These are phyloP conservation scores for Nemurella pictetii DNA, from an alignment of 2,888 invertebrate species.

Conservation along the genomic window DNA sequence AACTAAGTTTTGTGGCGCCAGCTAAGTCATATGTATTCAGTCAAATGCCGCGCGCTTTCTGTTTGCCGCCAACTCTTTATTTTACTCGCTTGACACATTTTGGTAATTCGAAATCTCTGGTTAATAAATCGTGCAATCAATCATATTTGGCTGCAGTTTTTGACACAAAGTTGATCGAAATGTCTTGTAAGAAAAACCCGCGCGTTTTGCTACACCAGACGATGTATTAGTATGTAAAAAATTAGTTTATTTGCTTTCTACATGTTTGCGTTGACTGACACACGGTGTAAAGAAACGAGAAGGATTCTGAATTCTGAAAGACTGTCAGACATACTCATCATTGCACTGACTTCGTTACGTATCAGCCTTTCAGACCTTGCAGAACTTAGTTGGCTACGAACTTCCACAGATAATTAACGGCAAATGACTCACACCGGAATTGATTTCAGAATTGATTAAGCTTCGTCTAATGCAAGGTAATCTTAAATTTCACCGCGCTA, in stretches of 20 bases:
- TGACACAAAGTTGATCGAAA: background rate
- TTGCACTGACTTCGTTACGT: background rate
- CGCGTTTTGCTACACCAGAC: background rate
- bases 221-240: background rate
- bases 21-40: constrained; percentile 33
- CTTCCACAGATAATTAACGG: background rate
- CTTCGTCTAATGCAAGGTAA: background rate
- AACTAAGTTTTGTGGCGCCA: constrained; percentile 38
- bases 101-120: background rate
- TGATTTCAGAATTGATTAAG: constrained; percentile 13
- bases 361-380: background rate
- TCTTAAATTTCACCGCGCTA: background rate
- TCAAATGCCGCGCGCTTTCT: background rate
- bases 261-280: background rate
- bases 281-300: background rate
- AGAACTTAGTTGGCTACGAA: background rate
- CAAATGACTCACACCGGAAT: constrained; percentile 5
- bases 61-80: background rate
- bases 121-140: background rate
- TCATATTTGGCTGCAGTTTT: background rate
- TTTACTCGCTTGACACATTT: background rate
- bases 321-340: background rate
- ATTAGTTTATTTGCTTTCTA: background rate
- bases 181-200: background rate
- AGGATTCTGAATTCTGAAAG: background rate